Evolutionary conservation across 2,888 invertebrate genomes (phyloP).

Genomic region (Germaria angustata): DNA sequence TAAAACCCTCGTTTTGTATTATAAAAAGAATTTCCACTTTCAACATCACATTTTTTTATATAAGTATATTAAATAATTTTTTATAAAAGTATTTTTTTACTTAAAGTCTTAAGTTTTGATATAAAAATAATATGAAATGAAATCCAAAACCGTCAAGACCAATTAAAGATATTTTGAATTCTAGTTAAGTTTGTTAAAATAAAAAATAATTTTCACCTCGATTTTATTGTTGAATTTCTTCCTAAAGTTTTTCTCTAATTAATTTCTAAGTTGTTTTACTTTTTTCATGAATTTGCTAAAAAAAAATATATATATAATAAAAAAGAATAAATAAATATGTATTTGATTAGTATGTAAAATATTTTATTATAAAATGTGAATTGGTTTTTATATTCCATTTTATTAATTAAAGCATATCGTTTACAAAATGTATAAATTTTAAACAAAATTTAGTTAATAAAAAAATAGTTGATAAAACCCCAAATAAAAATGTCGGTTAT

Average conservation of each 20-base stretch:
- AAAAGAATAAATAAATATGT: too few species aligned
- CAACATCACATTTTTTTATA: slow-evolving; percentile 59
- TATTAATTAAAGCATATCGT: slow-evolving; percentile 24
- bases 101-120: slow-evolving; percentile 54
- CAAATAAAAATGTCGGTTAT: neutral
- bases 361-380: slow-evolving; percentile 27
- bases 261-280: slow-evolving; percentile 30
- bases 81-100: slow-evolving; percentile 2
- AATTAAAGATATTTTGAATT: slow-evolving; percentile 25
- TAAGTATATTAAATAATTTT: slow-evolving; percentile 7
- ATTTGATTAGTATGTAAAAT: slow-evolving; percentile 51
- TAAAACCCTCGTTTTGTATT: slow-evolving; percentile 60
- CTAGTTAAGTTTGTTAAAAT: slow-evolving; percentile 27
- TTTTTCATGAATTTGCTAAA: slow-evolving; percentile 34
- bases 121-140: slow-evolving; percentile 26
- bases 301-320: too few species aligned
- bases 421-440: slow-evolving; percentile 44
- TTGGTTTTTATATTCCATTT: slow-evolving; percentile 11
- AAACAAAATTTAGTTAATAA: slow-evolving; percentile 48
- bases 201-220: neutral
- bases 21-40: slow-evolving; percentile 60
- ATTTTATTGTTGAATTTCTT: slow-evolving; percentile 17
- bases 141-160: neutral
- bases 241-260: neutral
- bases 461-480: slow-evolving; percentile 44